These are phyloP conservation scores for Morone chrysops DNA, from an alignment of 2,113 vertebrate species.

Conservation along the genomic window DNA sequence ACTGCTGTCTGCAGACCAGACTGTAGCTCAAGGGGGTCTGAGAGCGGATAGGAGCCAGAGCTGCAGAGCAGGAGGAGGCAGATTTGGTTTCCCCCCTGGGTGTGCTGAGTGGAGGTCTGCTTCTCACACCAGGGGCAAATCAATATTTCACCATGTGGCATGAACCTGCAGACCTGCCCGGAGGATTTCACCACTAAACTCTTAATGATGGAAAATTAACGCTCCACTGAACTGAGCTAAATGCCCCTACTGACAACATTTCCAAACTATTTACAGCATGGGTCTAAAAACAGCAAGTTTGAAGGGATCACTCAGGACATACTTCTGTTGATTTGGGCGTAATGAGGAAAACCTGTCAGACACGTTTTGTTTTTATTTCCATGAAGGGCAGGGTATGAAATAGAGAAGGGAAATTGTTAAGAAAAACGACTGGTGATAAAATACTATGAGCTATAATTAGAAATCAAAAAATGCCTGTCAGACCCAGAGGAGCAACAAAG, in stretches of 20 bases:
- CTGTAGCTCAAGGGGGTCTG: constrained; percentile 65
- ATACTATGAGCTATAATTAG: constrained; percentile 51
- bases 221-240: constrained; percentile 71
- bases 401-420: constrained; percentile 24
- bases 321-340: constrained; percentile 61
- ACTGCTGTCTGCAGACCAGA: constrained; percentile 50
- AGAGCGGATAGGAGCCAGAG: constrained; percentile 68
- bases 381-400: constrained; percentile 43
- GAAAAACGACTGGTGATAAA: constrained; percentile 57
- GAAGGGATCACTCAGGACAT: constrained; percentile 55
- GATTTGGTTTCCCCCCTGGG: constrained; percentile 79
- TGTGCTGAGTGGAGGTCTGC: constrained; percentile 67
- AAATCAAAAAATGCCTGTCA: constrained; percentile 33
- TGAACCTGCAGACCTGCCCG: constrained; percentile 65
- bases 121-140: constrained; percentile 64
- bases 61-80: constrained; percentile 51
- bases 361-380: constrained; percentile 59
- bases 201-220: constrained; percentile 84
- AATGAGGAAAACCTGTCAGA: constrained; percentile 68
- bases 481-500: constrained; percentile 27
- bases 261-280: constrained; percentile 60
- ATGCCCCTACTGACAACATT: constrained; percentile 64
- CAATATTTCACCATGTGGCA: constrained; percentile 75
- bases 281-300: constrained; percentile 35
- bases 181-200: constrained; percentile 60